phyloP scores from a whole-genome alignment of 2,113 vertebrate genomes.

The Oenanthe oenanthe region DNA sequence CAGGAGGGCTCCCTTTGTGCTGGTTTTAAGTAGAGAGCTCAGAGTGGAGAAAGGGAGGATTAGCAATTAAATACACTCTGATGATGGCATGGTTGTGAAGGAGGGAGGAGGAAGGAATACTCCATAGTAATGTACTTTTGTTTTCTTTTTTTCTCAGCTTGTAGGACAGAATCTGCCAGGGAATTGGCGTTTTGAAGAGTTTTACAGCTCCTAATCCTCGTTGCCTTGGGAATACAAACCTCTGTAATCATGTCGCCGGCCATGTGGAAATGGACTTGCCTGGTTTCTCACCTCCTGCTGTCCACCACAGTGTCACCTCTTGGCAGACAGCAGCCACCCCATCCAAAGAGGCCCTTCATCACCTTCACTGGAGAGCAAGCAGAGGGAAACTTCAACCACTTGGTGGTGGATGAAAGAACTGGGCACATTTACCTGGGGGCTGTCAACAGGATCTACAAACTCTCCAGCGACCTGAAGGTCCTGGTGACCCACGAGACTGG shows the following conservation, averaged over 20 bases:
- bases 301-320: conserved; percentile 78
- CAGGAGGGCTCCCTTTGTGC: conserved; percentile 46
- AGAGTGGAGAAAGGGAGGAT: conserved; percentile 53
- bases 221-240: conserved; percentile 67
- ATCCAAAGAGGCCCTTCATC: conserved; percentile 82
- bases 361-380: conserved; percentile 86
- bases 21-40: conserved; percentile 35
- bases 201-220: conserved; percentile 58
- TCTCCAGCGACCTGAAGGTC: conserved; percentile 87
- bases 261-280: conserved; percentile 85
- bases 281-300: conserved; percentile 85
- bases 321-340: conserved; percentile 73
- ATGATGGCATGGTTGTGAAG: conserved; percentile 51
- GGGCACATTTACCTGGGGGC: conserved; percentile 95
- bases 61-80: conserved; percentile 59
- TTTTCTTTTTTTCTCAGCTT: conserved; percentile 32
- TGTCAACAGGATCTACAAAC: conserved; percentile 97
- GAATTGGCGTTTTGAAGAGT: conserved; percentile 74
- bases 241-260: conserved; percentile 68
- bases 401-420: conserved; percentile 93
- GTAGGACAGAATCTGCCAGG: conserved; percentile 60
- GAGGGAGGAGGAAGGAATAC: conserved; percentile 48
- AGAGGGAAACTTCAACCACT: conserved; percentile 92
- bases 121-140: conserved; percentile 46
- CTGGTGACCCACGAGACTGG: conserved; percentile 93